These are phyloP conservation scores for Gobionotothen gibberifrons DNA, from an alignment of 2,797 vertebrate genomes.

Conservation along the genomic window DNA sequence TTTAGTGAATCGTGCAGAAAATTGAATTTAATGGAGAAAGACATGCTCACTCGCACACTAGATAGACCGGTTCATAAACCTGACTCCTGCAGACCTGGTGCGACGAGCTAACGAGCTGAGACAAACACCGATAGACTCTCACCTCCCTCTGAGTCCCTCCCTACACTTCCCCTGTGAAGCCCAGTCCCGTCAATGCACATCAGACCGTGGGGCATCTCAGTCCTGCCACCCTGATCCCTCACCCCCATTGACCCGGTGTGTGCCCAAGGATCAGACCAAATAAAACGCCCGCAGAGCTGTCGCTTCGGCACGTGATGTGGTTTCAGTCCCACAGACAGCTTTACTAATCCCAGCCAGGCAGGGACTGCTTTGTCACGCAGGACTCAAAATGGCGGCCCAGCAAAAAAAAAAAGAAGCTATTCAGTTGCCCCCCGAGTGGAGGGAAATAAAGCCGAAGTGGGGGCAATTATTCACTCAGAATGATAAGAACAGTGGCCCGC, in stretches of 20 bases:
- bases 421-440: constrained; percentile 36
- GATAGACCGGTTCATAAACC: constrained; percentile 42
- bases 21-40: constrained; percentile 18
- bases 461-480: constrained; percentile 64
- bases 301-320: constrained; percentile 62
- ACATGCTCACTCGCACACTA: constrained; percentile 19
- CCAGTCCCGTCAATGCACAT: constrained; percentile 73
- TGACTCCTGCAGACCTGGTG: constrained; percentile 57
- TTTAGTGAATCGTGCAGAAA: constrained; percentile 26
- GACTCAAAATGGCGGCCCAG: constrained; percentile 50
- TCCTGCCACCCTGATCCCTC: constrained; percentile 60
- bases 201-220: constrained; percentile 68
- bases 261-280: constrained; percentile 77
- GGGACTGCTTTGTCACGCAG: constrained; percentile 70
- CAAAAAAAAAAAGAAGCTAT: constrained; percentile 11
- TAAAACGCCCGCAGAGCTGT: constrained; percentile 69
- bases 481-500: constrained; percentile 40
- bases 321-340: constrained; percentile 60
- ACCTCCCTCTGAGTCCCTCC: constrained; percentile 58
- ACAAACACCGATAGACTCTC: constrained; percentile 68
- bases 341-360: constrained; percentile 60
- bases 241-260: constrained; percentile 56
- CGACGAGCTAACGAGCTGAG: constrained; percentile 72
- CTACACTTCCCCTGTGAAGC: constrained; percentile 38
- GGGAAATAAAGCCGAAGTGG: constrained; percentile 53